Percentiles rank a stretch among this genome's conserved stretches.
Conservation (phyloP, 2,797 vertebrate species). For the Phataginus tetradactyla region DNA sequence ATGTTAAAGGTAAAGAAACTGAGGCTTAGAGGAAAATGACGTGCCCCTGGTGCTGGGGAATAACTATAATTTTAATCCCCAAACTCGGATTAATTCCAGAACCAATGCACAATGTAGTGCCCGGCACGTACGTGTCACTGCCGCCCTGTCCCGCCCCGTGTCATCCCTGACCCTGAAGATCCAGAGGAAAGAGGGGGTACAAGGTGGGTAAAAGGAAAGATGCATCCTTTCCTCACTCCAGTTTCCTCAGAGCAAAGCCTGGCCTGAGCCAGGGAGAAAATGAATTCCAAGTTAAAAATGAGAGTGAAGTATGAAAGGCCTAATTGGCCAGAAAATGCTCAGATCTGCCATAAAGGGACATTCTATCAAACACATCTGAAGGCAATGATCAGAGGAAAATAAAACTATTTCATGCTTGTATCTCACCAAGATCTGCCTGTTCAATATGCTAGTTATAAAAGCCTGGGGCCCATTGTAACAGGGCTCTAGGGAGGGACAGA, state of each 20-base stretch:
- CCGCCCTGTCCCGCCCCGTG: not conserved
- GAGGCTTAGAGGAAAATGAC: not conserved
- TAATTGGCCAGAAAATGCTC: not conserved
- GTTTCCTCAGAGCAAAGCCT: not conserved
- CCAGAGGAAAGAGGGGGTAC: not conserved
- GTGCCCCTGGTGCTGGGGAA: not conserved
- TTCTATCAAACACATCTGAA: not conserved
- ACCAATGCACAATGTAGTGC: not conserved
- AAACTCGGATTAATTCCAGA: not conserved
- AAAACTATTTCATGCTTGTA: not conserved
- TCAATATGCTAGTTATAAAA: not conserved
- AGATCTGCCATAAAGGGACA: not conserved
- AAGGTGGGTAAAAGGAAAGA: not conserved
- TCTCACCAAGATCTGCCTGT: slow-evolving; percentile 11
- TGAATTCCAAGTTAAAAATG: not conserved
- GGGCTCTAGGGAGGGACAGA: not conserved
- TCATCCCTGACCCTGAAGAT: not conserved
- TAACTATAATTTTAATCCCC: not conserved
- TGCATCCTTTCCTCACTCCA: not conserved
- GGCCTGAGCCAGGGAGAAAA: not conserved
- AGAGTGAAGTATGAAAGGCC: not conserved
- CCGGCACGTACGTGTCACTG: not conserved
- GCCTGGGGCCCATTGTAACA: not conserved
- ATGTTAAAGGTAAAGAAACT: not conserved
- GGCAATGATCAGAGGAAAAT: slow-evolving; percentile 3